Base-by-base conservation (phyloP, 2,797 vertebrate species). In the Glossophaga mutica region DNA sequence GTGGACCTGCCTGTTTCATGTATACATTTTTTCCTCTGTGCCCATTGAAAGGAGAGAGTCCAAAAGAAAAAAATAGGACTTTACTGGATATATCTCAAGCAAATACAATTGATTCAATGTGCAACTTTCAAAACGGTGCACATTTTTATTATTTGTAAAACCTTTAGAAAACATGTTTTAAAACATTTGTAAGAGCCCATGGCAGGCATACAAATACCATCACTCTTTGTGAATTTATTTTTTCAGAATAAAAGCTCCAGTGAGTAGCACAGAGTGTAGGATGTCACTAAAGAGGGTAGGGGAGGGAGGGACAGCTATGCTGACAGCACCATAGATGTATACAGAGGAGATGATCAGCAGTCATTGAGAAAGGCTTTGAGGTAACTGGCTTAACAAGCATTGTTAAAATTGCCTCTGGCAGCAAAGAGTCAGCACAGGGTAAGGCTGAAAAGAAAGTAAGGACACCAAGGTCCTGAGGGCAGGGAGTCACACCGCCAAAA, bases 31-130 rank as follows among this genome's bases (percentile, higher is more conserved):
- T 14, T 6, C 32, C 15, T 9, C 62, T 19, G 10, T 59, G 9
- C 24, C 68, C 62, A 95, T 16, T 88, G 77, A 90, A 48, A 95
- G 88, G 96, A 97, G 78, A 96, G 46, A 62, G 9, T 34, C 24
- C 34, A 37, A n/a, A 81, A 79, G 6, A 78, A 59, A 59, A 97
- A 84, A 42, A 22, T 74, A 73, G 70, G 94, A 94, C 85, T 97
- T 97, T n/a, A 37, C 15, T 78, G 57, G 85, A 87, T 95, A 81
- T 92, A 44, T 44, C 70, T 24, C 65, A 39, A 42, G 68, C 96
- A 94, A 96, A 94, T 73, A 93, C 0, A 21, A 24, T 90, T 46
- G 46, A 73, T 88, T 96, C 95, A 97, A 97, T 85, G 67, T 97
- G 65, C 37, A 46, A 73, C 22, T 97, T 96, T 87, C 71, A 94